Evolutionary conservation across 2,113 vertebrate species (phyloP).

Genomic region (Tauraco erythrolophus): DNA sequence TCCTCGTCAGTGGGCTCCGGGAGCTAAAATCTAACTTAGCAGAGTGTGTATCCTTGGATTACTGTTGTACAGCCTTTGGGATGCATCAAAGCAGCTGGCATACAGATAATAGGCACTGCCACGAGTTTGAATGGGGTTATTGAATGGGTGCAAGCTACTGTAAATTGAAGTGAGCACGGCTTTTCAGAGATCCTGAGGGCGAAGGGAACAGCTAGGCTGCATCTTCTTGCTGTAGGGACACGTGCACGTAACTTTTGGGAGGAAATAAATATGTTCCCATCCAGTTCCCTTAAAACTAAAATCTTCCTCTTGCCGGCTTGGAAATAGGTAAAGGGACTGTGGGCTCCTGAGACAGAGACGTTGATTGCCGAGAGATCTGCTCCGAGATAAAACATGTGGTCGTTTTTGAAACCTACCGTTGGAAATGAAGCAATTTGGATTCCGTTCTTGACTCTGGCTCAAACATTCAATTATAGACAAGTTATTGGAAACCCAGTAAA

Average conservation of each 20-base stretch:
- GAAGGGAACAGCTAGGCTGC: not conserved
- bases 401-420: not conserved
- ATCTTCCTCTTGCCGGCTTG: not conserved
- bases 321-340: not conserved
- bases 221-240: not conserved
- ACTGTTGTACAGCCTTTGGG: not conserved
- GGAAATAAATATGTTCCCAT: not conserved
- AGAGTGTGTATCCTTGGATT: not conserved
- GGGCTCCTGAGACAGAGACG: not conserved
- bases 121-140: not conserved
- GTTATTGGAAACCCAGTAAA: constrained; percentile 28
- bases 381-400: not conserved
- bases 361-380: not conserved
- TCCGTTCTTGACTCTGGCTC: not conserved
- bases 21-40: not conserved
- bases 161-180: not conserved
- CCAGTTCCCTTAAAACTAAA: not conserved
- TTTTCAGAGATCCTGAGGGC: not conserved
- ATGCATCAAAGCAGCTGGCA: not conserved
- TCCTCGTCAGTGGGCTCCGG: not conserved
- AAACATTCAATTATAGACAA: constrained; percentile 32
- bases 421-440: constrained; percentile 41
- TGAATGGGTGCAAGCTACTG: not conserved
- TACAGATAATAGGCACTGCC: not conserved
- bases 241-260: not conserved